Evolutionary conservation across 2,888 invertebrate species (phyloP), one percentile per base, ranked within the genome.

Genomic region (Archips crataeganus): DNA sequence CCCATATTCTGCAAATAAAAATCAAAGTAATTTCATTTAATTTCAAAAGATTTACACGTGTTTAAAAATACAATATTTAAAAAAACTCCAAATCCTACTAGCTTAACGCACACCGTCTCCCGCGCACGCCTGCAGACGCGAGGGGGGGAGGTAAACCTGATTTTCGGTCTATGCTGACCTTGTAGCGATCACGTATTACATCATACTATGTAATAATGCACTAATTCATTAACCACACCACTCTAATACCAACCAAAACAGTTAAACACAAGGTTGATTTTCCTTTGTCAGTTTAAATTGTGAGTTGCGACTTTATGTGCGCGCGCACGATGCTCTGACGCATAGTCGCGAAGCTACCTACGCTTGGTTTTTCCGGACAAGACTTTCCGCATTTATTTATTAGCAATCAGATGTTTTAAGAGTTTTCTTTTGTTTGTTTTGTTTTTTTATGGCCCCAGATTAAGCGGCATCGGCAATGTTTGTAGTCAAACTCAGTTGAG

Each of bases 121-220:
- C 70, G 82, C 83, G 84, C 83, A 81, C 79, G 76, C 82, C 82
- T 78, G 75, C 83, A 82, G 78, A 79, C 77, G 74, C 76, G 77
- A 78, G 82, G 79, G 80, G 77, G 78, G 83, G 85, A 84, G 82
- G 76, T 83, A 93, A 94, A 93, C 94, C 92, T 92, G 93, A 93
- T 93, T 93, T 94, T 93, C 90, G 94, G 93, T 93, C 92, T 93
- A 93, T 89, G 85, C 85, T 93, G 94, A 94, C 94, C 94, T 94
- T 94, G 91, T 85, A 80, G 84, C 88, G 84, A 85, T 88, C 91
- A 87, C 87, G 87, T 89, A 89, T 91, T 94, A 93, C 93, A 92
- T 93, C 93, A 93, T 89, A 87, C 80, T 85, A 84, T 81, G 83
- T 85, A 86, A 87, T 88, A 91, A 90, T 85, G 90, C 87, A 89